Percentiles rank a stretch among this genome's conserved stretches.
phyloP scores from a whole-genome alignment of 2,888 invertebrate species.

The Rosalia funebris region DNA sequence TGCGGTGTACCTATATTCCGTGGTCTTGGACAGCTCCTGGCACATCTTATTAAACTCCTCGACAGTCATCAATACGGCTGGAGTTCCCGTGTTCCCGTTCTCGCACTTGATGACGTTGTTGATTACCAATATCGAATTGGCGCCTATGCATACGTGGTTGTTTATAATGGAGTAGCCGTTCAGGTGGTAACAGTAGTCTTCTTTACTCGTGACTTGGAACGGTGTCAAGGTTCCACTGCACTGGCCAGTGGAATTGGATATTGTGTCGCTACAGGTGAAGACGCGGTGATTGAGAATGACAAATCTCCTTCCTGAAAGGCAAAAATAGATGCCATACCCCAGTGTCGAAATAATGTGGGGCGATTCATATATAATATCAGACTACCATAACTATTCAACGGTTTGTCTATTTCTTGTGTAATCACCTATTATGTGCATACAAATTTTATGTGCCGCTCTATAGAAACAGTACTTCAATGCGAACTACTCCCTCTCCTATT shows the following conservation, averaged over 20 bases:
- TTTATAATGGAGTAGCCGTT: slow-evolving; percentile 28
- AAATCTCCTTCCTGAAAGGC: slow-evolving; percentile 40
- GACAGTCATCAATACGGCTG: slow-evolving; percentile 18
- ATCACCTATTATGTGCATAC: no score
- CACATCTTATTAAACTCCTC: slow-evolving; percentile 40
- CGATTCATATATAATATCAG: no score
- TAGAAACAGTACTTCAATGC: no score
- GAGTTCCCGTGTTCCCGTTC: slow-evolving; percentile 4
- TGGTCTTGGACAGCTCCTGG: slow-evolving; percentile 9
- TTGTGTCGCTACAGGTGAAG: slow-evolving; percentile 27
- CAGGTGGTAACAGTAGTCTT: slow-evolving; percentile 37
- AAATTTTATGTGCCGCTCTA: no score
- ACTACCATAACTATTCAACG: no score
- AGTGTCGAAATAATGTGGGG: no score
- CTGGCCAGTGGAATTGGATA: slow-evolving; percentile 28
- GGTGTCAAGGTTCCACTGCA: slow-evolving; percentile 33
- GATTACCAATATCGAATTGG: slow-evolving; percentile 5
- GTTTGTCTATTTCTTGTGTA: no score
- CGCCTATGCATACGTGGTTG: slow-evolving; percentile 36
- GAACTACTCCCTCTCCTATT: no score
- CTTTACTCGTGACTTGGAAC: slow-evolving; percentile 27
- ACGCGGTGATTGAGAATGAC: slow-evolving; percentile 28
- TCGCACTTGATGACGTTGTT: slow-evolving; percentile 32
- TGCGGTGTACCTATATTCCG: slow-evolving; percentile 38
- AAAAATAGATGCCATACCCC: no score